Percentiles rank a stretch among this genome's conserved stretches.
Conservation (phyloP, 2,113 vertebrate species). For the Thamnophis sirtalis region DNA sequence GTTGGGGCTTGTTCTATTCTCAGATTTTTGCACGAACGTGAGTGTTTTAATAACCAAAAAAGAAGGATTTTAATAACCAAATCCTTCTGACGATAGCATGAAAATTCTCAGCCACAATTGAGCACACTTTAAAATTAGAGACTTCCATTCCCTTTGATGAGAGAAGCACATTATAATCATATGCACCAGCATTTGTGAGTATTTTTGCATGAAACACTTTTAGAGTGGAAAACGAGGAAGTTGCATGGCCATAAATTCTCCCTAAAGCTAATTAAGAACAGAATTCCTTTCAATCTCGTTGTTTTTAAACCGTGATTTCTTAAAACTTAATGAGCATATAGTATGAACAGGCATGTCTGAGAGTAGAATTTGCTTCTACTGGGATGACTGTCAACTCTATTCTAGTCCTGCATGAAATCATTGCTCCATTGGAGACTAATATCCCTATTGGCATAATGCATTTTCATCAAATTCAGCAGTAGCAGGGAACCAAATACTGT, state of each 20-base stretch:
- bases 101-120: not conserved
- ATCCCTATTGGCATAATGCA: not conserved
- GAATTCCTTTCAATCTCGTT: not conserved
- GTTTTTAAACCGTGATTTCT: not conserved
- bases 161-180: not conserved
- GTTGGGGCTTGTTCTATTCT: not conserved
- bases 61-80: not conserved
- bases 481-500: not conserved
- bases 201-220: not conserved
- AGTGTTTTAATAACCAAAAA: not conserved
- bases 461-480: not conserved
- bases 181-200: not conserved
- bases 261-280: not conserved
- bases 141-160: rapidly evolving
- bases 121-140: not conserved
- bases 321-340: not conserved
- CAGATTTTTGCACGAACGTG: not conserved
- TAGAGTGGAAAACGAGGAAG: not conserved
- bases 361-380: slow-evolving; percentile 24
- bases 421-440: not conserved
- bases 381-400: not conserved
- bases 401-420: not conserved
- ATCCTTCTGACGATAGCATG: not conserved
- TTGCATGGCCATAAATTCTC: not conserved
- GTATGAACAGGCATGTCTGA: not conserved